Evolutionary conservation across 1,140 invertebrate genomes (phyloP), one percentile per base, ranked within the genome.

Genomic region (Papilio glaucus): DNA sequence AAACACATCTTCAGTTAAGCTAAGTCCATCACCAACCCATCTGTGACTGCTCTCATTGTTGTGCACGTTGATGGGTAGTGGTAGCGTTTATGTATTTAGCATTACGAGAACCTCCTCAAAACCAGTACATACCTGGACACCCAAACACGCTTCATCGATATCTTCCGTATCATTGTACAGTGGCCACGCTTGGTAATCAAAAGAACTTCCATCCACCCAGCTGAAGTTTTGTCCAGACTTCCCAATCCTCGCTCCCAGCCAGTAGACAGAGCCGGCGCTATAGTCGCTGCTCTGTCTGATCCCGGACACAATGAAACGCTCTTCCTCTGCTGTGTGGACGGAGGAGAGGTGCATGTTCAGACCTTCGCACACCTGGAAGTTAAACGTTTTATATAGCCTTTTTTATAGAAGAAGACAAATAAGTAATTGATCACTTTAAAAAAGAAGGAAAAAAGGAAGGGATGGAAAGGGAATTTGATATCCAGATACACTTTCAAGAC

Each of bases 231-330:
- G 93, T 57, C 88, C 82, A 63, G 86, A 80, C 15, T 85, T 85
- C 12, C 84, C 81, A 18, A 87, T 86, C 10, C 86, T 90, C 4
- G 92, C 95, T 73, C 95, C 75, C 88, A 96, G 90, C 96, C 96
- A 96, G 88, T 96, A 96, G 24, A 96, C 90, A 0, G 95, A 92
- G 38, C 94, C 95, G 53, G 95, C 95, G 79, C 94, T 94, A 87
- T 96, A 96, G 72, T 96, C 95, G n/a, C 93, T 91, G 72, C 94
- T 94, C 74, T 95, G 94, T 73, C 95, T 87, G 53, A 96, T 95
- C 57, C 94, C 95, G 13, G 94, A 89, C 7, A 94, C 94, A 7
- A 96, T 90, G 81, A 96, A 96, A 60, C 94, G 86, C 72, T 96
- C 94, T 79, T 96, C 96, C 65, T 95, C 95, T 0, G 94, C 73